Evolutionary conservation across 2,888 invertebrate species (phyloP).

Genomic region (Heteromyza rotundicornis): DNA sequence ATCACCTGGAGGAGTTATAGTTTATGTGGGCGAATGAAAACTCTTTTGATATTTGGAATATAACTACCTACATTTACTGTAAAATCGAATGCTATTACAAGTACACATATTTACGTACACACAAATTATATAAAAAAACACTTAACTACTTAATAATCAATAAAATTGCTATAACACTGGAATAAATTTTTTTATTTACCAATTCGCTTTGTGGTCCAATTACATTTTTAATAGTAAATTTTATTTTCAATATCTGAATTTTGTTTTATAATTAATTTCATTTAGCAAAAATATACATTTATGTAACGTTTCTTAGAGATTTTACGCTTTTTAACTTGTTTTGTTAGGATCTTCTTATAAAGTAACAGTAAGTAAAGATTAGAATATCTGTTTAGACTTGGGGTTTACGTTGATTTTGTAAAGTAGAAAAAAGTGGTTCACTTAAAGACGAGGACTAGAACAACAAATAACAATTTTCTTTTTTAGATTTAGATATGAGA

Average conservation of each 20-base stretch:
- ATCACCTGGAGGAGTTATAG: no score
- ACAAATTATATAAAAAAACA: no score
- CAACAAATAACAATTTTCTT: not conserved
- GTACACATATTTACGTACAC: no score
- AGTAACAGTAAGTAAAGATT: not conserved
- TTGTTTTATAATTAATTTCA: not conserved
- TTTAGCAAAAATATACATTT: constrained; percentile 7
- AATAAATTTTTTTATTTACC: not conserved
- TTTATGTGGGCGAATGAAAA: no score
- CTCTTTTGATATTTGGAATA: no score
- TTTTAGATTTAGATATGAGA: not conserved
- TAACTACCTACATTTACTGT: no score
- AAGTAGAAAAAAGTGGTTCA: not conserved
- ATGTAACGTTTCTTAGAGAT: not conserved
- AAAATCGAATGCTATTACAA: no score
- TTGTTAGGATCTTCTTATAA: not conserved
- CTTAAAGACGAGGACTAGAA: not conserved
- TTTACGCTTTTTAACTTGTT: not conserved
- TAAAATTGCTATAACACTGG: not conserved
- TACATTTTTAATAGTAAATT: constrained; percentile 34
- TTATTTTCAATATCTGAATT: constrained; percentile 19
- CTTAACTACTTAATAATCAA: no score
- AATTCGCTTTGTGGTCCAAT: constrained; percentile 41
- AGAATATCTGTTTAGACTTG: not conserved
- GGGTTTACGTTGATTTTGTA: not conserved